Evolutionary conservation across 2,113 vertebrate genomes (phyloP).

Genomic region (Terrapene triunguis): DNA sequence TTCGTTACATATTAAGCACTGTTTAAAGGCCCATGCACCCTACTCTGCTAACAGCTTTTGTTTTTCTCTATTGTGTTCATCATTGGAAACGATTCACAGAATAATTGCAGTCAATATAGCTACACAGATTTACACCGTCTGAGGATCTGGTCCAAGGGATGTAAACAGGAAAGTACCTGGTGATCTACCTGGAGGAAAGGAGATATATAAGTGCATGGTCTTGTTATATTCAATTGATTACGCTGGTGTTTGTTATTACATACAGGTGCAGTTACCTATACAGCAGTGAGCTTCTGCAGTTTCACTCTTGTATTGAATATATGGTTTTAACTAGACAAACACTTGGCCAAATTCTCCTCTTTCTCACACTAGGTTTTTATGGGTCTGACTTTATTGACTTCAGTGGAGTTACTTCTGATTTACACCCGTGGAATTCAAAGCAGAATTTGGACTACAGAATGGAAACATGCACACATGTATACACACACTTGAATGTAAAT

Average conservation of each 20-base stretch:
- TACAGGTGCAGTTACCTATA: no score
- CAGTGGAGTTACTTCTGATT: not conserved
- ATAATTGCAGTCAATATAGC: no score
- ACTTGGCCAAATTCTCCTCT: not conserved
- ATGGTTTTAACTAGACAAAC: not conserved
- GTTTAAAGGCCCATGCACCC: not conserved
- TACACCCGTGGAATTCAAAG: not conserved
- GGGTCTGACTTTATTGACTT: not conserved
- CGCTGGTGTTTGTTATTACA: fast-evolving
- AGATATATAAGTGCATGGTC: not conserved
- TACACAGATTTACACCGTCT: fast-evolving
- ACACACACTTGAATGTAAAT: not conserved
- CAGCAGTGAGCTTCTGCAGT: not conserved
- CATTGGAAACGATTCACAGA: not conserved
- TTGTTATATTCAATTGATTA: not conserved
- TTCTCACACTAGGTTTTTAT: not conserved
- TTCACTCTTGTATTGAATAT: not conserved
- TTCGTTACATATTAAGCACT: no score
- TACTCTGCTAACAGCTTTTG: not conserved
- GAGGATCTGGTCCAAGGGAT: not conserved
- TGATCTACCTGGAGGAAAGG: not conserved
- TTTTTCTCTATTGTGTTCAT: not conserved
- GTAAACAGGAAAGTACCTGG: not conserved
- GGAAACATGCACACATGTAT: no score
- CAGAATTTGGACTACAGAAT: not conserved